Percentiles rank a stretch among this genome's conserved stretches.
Evolutionary conservation across 2,797 vertebrate species (phyloP).

Genomic region (Tenualosa thibaudeaui): DNA sequence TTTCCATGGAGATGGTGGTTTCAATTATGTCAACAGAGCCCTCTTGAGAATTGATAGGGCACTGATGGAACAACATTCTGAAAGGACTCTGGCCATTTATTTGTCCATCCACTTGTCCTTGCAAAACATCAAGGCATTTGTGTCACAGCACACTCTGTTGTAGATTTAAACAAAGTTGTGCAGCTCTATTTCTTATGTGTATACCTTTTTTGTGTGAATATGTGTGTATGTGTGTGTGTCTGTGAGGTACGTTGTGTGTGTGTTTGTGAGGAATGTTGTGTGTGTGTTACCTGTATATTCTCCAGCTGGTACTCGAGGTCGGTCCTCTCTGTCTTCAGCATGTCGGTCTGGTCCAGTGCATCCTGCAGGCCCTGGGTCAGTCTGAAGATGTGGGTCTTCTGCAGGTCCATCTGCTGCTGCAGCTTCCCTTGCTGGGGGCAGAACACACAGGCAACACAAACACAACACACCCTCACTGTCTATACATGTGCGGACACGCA

Average conservation of each 20-base stretch:
- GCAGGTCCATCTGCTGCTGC: conserved; percentile 98
- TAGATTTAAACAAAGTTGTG: background rate
- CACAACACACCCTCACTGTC: background rate
- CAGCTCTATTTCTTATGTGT: background rate
- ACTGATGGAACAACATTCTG: background rate
- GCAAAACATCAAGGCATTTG: background rate
- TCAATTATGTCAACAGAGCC: background rate
- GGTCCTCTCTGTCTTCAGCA: conserved; percentile 95
- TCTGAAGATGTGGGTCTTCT: conserved; percentile 97
- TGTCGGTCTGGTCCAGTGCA: conserved; percentile 93
- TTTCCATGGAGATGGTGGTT: background rate
- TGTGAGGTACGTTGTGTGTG: background rate
- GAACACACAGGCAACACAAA: background rate
- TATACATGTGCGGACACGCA: background rate
- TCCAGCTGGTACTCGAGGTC: conserved; percentile 17
- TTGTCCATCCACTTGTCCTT: background rate
- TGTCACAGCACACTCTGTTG: too few species aligned
- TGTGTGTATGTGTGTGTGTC: background rate
- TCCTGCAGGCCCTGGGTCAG: conserved; percentile 96
- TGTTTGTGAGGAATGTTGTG: background rate
- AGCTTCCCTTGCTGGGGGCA: conserved; percentile 88
- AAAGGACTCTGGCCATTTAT: background rate
- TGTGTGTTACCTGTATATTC: background rate
- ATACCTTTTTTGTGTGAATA: background rate
- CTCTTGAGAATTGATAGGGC: background rate